A percentile compares a stretch with the other conserved stretches of the same genome.
Conservation (phyloP, 2,888 invertebrate genomes). For the Mythimna lalbum region DNA sequence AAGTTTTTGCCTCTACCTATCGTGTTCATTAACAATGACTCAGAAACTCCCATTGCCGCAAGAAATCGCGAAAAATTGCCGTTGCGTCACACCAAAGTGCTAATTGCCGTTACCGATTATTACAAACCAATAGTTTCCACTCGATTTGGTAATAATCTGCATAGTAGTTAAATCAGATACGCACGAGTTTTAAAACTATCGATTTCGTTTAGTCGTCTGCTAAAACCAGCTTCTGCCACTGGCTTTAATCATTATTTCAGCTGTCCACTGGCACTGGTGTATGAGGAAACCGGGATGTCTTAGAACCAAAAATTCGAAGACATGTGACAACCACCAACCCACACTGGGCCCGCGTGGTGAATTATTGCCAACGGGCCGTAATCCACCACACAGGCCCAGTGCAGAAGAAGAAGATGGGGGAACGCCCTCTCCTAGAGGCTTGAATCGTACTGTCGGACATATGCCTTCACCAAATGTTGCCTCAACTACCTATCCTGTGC, state of each 20-base stretch:
- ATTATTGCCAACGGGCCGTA: too few species aligned
- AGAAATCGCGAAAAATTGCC: constrained; percentile 83
- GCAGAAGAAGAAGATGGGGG: too few species aligned
- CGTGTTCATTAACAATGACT: constrained; percentile 86
- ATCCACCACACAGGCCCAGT: too few species aligned
- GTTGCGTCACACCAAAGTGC: constrained; percentile 80
- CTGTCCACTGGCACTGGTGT: too few species aligned
- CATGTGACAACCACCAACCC: too few species aligned
- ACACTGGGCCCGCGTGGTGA: too few species aligned
- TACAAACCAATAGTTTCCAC: constrained; percentile 82
- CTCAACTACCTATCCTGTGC: too few species aligned
- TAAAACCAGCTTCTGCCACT: constrained; percentile 11
- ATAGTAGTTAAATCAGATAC: constrained; percentile 65
- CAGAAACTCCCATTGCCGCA: constrained; percentile 80
- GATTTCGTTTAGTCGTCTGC: constrained; percentile 54
- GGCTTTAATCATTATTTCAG: background rate
- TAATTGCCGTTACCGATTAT: constrained; percentile 86
- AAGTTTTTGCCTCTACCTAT: constrained; percentile 61
- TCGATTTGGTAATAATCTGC: constrained; percentile 77
- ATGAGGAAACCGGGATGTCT: too few species aligned
- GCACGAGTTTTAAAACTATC: constrained; percentile 64
- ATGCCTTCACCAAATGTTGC: too few species aligned
- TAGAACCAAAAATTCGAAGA: too few species aligned
- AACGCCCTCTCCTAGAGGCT: too few species aligned
- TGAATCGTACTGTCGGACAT: too few species aligned